These are phyloP conservation scores for Gopherus flavomarginatus DNA, from an alignment of 2,113 vertebrate genomes.

Conservation along the genomic window DNA sequence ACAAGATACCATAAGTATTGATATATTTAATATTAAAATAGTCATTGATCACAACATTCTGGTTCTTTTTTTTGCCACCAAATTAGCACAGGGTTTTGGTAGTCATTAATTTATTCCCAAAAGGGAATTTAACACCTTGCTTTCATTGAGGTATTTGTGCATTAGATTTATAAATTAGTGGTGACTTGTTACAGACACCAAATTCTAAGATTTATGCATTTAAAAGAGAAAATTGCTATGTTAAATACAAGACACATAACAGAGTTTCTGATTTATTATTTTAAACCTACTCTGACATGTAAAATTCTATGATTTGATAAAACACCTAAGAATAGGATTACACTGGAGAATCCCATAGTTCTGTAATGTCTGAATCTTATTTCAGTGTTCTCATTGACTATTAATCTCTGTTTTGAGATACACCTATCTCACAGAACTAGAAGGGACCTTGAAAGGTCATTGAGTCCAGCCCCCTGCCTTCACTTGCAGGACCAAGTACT, in stretches of 20 bases:
- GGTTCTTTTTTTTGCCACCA: constrained; percentile 29
- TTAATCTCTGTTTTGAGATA: neutral
- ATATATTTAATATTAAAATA: constrained; percentile 62
- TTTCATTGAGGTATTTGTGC: neutral
- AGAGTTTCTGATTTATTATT: neutral
- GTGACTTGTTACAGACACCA: neutral
- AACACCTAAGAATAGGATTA: neutral
- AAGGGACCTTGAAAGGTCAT: too few relatives aligned
- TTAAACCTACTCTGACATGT: neutral
- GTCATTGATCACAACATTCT: constrained; percentile 49
- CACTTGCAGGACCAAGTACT: too few relatives aligned
- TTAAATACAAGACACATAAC: neutral
- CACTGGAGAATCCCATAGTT: neutral
- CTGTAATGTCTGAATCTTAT: neutral
- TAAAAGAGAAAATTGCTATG: neutral
- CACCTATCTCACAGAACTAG: too few relatives aligned
- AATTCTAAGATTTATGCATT: neutral
- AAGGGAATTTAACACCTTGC: constrained; percentile 4
- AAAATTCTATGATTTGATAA: neutral
- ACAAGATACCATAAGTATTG: constrained; percentile 62
- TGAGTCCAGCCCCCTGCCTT: too few relatives aligned
- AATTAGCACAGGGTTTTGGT: constrained; percentile 1
- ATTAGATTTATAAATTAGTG: constrained; percentile 20
- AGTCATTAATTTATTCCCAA: constrained; percentile 19
- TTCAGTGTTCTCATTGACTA: neutral